Percentiles rank a stretch among this genome's conserved stretches.
These are phyloP conservation scores for Drosophila affinis DNA, from an alignment of 2,888 invertebrate genomes.

Conservation along the genomic window DNA sequence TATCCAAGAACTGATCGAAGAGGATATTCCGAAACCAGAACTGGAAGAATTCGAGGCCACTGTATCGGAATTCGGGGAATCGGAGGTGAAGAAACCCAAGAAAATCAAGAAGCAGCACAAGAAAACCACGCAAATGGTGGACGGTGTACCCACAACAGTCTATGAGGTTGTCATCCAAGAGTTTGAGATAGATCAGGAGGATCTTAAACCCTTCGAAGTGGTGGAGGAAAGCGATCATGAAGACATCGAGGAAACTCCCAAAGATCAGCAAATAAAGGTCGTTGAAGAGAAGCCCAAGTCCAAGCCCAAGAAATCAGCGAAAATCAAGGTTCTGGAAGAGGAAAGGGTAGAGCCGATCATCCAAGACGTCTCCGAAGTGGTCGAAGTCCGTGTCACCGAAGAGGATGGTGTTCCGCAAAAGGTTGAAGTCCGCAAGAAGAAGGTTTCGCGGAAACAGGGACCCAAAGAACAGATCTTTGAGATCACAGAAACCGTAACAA, in stretches of 20 bases:
- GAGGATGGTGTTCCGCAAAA: conserved; percentile 81
- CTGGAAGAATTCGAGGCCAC: conserved; percentile 82
- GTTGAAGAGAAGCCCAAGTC: conserved; percentile 52
- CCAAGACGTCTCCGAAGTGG: conserved; percentile 68
- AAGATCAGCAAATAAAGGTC: conserved; percentile 66
- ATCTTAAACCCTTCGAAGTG: conserved; percentile 49
- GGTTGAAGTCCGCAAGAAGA: conserved; percentile 83
- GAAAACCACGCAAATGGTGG: conserved; percentile 72
- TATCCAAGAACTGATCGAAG: conserved; percentile 79
- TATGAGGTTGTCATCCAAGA: conserved; percentile 75
- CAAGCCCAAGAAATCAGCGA: conserved; percentile 74
- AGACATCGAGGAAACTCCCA: conserved; percentile 4
- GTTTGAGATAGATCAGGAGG: conserved; percentile 62
- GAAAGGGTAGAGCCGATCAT: conserved; percentile 46
- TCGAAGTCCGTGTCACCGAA: conserved; percentile 67
- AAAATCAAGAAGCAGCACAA: conserved; percentile 82
- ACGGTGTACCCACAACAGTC: conserved; percentile 72
- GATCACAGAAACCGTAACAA: conserved; percentile 81
- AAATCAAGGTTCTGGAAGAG: conserved; percentile 83
- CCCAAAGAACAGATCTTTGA: conserved; percentile 84
- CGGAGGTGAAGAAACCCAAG: conserved; percentile 74
- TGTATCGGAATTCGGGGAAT: conserved; percentile 72
- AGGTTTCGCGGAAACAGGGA: conserved; percentile 83
- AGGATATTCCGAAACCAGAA: conserved; percentile 81
- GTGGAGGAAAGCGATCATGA: conserved; percentile 14